phyloP scores from a whole-genome alignment of 2,888 invertebrate species.

The Oxycera nigricornis region DNA sequence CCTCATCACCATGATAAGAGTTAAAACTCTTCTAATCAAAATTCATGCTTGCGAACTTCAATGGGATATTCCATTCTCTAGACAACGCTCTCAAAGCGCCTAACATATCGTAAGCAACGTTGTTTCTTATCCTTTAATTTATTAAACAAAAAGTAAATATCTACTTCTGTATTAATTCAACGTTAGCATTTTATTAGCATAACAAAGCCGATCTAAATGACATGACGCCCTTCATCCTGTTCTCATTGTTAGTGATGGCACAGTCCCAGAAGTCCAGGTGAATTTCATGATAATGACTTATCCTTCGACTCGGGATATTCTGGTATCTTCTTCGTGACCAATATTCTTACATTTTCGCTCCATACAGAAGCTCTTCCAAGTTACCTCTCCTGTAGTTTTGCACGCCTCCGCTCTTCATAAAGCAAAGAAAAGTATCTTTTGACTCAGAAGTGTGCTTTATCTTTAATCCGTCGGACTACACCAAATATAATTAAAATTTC shows the following conservation, averaged over 20 bases:
- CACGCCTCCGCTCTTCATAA: neutral
- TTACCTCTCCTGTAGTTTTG: neutral
- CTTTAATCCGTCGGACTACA: slow-evolving; percentile 35
- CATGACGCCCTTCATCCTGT: slow-evolving; percentile 16
- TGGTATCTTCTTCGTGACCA: neutral
- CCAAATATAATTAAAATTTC: slow-evolving; percentile 39
- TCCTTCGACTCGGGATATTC: slow-evolving; percentile 31
- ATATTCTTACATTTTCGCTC: neutral
- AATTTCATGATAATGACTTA: slow-evolving; percentile 36
- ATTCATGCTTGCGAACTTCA: slow-evolving; percentile 30
- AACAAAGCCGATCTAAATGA: slow-evolving; percentile 39
- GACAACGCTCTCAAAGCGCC: neutral
- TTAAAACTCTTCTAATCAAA: slow-evolving; percentile 29
- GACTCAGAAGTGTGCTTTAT: slow-evolving; percentile 39
- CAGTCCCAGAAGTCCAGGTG: slow-evolving; percentile 25
- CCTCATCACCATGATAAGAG: slow-evolving; percentile 20
- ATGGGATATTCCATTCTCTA: neutral
- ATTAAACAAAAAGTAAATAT: slow-evolving; percentile 40
- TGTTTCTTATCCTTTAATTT: slow-evolving; percentile 38
- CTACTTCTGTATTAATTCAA: slow-evolving; percentile 34
- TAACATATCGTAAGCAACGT: slow-evolving; percentile 21
- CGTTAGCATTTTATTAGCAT: slow-evolving; percentile 40
- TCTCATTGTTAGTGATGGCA: neutral
- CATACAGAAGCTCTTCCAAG: neutral
- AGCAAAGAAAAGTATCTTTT: slow-evolving; percentile 34